Evolutionary conservation across 2,888 invertebrate species (phyloP).

Genomic region (Leptopilina syphax): DNA sequence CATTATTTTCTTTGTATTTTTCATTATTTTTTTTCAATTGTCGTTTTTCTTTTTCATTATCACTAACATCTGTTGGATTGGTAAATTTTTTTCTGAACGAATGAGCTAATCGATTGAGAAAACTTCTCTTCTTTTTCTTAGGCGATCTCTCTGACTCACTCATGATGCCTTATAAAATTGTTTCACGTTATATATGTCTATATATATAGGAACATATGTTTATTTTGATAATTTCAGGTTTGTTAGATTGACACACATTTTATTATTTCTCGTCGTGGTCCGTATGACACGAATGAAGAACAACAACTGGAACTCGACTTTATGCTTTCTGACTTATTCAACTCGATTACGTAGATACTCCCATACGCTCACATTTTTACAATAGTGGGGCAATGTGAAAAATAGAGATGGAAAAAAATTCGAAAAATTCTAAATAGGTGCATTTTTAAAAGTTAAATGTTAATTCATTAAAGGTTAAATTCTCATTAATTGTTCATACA

Average conservation of each 20-base stretch:
- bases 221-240: background rate
- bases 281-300: background rate
- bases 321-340: conserved; percentile 15
- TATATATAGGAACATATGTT: background rate
- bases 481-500: too few species aligned
- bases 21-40: background rate
- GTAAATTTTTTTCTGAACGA: conserved; percentile 44
- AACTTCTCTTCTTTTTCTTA: conserved; percentile 41
- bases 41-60: conserved; percentile 3
- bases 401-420: conserved; percentile 24
- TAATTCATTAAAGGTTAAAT: too few species aligned
- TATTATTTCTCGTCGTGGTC: too few species aligned
- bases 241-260: background rate
- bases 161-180: conserved; percentile 21
- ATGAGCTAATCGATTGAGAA: conserved; percentile 39
- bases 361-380: conserved; percentile 10
- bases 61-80: background rate
- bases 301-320: conserved; percentile 21
- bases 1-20: conserved; percentile 19
- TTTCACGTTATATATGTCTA: background rate
- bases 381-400: background rate
- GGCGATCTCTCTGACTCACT: conserved; percentile 7
- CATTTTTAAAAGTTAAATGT: too few species aligned
- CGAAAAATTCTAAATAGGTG: too few species aligned
- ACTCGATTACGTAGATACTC: conserved; percentile 12